phyloP scores from a whole-genome alignment of 2,888 invertebrate species.

The Asteroscopus sphinx region DNA sequence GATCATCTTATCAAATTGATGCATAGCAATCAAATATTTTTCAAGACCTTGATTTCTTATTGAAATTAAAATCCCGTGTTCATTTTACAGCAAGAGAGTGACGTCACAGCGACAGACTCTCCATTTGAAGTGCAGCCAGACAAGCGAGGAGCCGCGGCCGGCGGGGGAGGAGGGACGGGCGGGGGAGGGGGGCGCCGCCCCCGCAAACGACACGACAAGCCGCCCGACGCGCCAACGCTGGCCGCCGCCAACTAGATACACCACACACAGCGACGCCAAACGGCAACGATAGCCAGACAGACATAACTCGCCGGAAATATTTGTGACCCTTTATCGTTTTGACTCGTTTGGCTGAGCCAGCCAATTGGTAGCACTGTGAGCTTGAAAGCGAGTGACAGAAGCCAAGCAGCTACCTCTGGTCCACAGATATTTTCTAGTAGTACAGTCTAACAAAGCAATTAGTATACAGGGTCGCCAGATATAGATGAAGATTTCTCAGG shows the following conservation, averaged over 20 bases:
- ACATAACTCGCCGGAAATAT: neutral
- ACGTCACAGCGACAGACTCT: slow-evolving; percentile 88
- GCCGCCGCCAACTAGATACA: slow-evolving; percentile 63
- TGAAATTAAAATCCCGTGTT: too few relatives aligned
- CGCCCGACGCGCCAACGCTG: slow-evolving; percentile 73
- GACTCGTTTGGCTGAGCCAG: too few relatives aligned
- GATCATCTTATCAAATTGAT: too few relatives aligned
- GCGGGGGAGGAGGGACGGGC: slow-evolving; percentile 83
- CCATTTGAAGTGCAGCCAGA: slow-evolving; percentile 90
- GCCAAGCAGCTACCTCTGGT: neutral
- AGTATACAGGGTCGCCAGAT: too few relatives aligned
- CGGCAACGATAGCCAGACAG: neutral
- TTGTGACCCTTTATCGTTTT: neutral
- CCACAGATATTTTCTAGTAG: slow-evolving; percentile 18
- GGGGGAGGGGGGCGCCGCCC: slow-evolving; percentile 83
- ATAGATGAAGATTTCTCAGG: too few relatives aligned
- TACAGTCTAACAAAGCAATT: too few relatives aligned
- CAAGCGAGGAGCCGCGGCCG: slow-evolving; percentile 89
- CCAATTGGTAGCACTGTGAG: too few relatives aligned
- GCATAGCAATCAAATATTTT: too few relatives aligned
- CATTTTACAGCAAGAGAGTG: slow-evolving; percentile 74
- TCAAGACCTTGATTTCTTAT: too few relatives aligned
- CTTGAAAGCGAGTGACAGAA: too few relatives aligned
- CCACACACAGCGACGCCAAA: neutral
- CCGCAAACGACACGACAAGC: slow-evolving; percentile 80